Evolutionary conservation across 2,888 invertebrate genomes (phyloP), one percentile per base, ranked within the genome.

Genomic region (Stenoptilia bipunctidactyla): DNA sequence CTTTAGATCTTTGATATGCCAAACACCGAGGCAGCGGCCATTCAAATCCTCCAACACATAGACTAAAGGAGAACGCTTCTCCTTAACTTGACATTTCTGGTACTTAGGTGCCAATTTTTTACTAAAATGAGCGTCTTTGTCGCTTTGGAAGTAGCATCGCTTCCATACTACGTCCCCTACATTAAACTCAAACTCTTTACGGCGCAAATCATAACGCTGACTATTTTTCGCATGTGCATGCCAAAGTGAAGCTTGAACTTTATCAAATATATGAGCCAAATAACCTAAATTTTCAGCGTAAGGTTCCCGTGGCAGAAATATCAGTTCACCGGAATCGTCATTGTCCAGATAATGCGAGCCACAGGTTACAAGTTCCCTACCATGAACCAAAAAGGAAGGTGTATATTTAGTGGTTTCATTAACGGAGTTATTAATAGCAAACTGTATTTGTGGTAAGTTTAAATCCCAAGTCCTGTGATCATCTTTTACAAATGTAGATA

Each of bases 401-500:
- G 44, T 41, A 13, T 27, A 40, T 9, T 45, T 45, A 1, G 52
- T 55, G 1, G 37, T 38, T 13, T 53, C 52, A 40, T 48, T 53
- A 0, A 51, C 51, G 0, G 51, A 48, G 4, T 15, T 51, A 15
- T 53, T 52, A 1, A 53, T 44, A 0, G 51, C 50, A 35, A 51
- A 50, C 15, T 50, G 49, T 5, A 53, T 39, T n/a, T 44, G 34
- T 1, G 45, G 44, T 2, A 53, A n/a, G 15, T 39, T 39, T 0
- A 25, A 6, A 39, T 53, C 54, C 56, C 54, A 54, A 1, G 43
- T 20, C 10, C 51, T 37, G 34, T 52, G 54, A 25, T 53, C 52
- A 2, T 47, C 15, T 1, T 48, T 36, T 1, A 51, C 35, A 30
- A 48, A 52, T 1, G 45, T 46, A 1, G 51, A 46, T 4, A 51